Evolutionary conservation across 2,797 vertebrate genomes (phyloP).

Genomic region (Lutjanus argentimaculatus): DNA sequence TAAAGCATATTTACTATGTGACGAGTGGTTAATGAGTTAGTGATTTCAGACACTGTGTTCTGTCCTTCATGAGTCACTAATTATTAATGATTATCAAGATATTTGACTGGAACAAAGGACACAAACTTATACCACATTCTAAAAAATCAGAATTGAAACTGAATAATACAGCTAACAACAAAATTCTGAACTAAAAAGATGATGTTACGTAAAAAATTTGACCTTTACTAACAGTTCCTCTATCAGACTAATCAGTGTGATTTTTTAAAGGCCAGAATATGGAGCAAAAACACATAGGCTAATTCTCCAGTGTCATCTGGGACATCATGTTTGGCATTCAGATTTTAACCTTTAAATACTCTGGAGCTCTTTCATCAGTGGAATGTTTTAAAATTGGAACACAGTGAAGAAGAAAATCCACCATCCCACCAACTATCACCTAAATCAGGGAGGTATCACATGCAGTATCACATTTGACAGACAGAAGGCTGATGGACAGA

Average conservation of each 20-base stretch:
- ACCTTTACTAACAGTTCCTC: conserved; percentile 10
- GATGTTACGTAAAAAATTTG: neutral
- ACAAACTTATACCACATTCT: neutral
- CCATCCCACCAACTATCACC: neutral
- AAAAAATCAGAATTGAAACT: neutral
- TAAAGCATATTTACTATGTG: no score
- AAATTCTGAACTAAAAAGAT: neutral
- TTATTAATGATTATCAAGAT: neutral
- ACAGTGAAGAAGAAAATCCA: neutral
- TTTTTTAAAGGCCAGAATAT: no score
- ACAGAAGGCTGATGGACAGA: conserved; percentile 1
- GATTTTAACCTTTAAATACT: conserved; percentile 25
- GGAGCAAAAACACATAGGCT: no score
- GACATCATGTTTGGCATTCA: conserved; percentile 18
- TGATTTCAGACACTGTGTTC: no score
- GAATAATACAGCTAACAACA: conserved; percentile 1
- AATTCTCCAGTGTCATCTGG: conserved; percentile 4
- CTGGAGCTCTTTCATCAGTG: neutral
- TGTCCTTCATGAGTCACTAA: no score
- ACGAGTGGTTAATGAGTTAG: no score
- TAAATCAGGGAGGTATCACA: conserved; percentile 13
- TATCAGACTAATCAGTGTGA: no score
- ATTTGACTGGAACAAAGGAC: neutral
- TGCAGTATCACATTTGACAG: conserved; percentile 16
- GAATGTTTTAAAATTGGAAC: neutral